Conservation (phyloP, 2,888 invertebrate genomes). For the Dryococelus australis region DNA sequence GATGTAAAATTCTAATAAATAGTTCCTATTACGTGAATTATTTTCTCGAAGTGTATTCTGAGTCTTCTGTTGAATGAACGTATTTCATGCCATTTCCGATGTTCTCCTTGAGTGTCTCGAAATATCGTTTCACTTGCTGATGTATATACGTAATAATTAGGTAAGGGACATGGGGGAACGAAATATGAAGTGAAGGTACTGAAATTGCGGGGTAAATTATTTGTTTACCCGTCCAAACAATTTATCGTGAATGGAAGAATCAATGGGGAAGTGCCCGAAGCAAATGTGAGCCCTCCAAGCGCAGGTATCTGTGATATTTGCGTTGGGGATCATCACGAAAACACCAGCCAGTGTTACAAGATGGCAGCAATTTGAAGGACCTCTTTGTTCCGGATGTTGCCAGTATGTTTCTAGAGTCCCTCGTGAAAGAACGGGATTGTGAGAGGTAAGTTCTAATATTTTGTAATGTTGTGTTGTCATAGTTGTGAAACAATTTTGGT, state of each 20-base stretch:
- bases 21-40: background rate
- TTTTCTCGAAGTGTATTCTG: background rate
- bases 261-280: slow-evolving; percentile 39
- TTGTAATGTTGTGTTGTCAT: background rate
- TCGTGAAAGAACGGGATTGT: slow-evolving; percentile 68
- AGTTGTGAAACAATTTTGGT: background rate
- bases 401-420: slow-evolving; percentile 74
- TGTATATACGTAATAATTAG: slow-evolving; percentile 42
- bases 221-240: slow-evolving; percentile 43
- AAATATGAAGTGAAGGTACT: slow-evolving; percentile 44
- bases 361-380: slow-evolving; percentile 77
- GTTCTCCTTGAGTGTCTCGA: slow-evolving; percentile 22
- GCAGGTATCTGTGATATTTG: slow-evolving; percentile 40
- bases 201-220: slow-evolving; percentile 43
- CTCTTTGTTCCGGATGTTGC: slow-evolving; percentile 69
- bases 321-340: slow-evolving; percentile 41
- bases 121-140: slow-evolving; percentile 36
- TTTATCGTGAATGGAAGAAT: slow-evolving; percentile 33
- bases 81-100: background rate
- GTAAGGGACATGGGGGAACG: background rate
- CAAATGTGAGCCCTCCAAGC: slow-evolving; percentile 32
- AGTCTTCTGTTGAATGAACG: background rate
- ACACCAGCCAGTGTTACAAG: slow-evolving; percentile 61
- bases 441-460: slow-evolving; percentile 63
- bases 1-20: background rate